Evolutionary conservation across 2,888 invertebrate genomes (phyloP).

Genomic region (Therioaphis trifolii): DNA sequence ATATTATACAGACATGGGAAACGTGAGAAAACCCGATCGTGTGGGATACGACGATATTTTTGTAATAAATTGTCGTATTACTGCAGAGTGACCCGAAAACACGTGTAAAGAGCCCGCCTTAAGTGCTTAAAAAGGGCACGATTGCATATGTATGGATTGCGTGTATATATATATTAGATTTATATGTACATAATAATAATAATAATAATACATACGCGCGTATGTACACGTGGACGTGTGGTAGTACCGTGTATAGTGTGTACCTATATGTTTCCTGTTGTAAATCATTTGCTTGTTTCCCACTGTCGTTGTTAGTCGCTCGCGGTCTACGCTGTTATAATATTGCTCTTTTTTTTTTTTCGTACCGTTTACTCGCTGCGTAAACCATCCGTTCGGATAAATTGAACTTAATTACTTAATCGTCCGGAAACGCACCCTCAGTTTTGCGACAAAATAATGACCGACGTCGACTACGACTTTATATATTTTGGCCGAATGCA

Average conservation of each 20-base stretch:
- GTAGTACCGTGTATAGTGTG: neutral
- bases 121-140: too few species aligned
- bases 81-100: conserved; percentile 38
- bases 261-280: conserved; percentile 45
- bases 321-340: neutral
- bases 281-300: conserved; percentile 47
- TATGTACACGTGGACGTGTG: neutral
- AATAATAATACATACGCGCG: neutral
- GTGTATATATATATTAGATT: neutral
- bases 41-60: conserved; percentile 27
- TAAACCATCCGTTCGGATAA: conserved; percentile 21
- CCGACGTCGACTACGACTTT: neutral
- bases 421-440: conserved; percentile 41
- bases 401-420: conserved; percentile 53
- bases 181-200: neutral
- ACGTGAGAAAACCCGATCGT: conserved; percentile 53
- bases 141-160: too few species aligned
- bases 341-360: conserved; percentile 3
- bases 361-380: neutral
- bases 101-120: conserved; percentile 37
- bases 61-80: conserved; percentile 25
- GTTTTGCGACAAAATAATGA: neutral
- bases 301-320: conserved; percentile 26
- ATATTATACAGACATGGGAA: neutral
- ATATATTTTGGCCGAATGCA: neutral